phyloP scores from a whole-genome alignment of 2,113 vertebrate species.

The Elanoides forficatus region DNA sequence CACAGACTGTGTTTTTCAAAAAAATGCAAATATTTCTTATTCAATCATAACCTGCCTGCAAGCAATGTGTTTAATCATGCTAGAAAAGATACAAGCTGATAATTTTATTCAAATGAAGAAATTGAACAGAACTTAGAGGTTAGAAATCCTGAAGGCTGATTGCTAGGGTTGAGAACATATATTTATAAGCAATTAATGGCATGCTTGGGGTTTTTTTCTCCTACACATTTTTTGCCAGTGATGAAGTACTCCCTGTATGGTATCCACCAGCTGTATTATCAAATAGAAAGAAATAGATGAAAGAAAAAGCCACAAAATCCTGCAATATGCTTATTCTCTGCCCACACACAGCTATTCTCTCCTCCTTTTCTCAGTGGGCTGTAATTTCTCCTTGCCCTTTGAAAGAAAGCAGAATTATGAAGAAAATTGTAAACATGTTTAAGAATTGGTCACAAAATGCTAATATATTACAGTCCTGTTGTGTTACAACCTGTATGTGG shows the following conservation, averaged over 20 bases:
- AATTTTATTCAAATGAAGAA: conserved; percentile 40
- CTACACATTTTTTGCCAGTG: conserved; percentile 5
- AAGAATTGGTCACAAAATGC: conserved; percentile 6
- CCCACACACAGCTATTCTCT: conserved; percentile 35
- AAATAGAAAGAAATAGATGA: conserved; percentile 19
- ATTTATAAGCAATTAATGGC: conserved; percentile 68
- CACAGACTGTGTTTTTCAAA: background rate
- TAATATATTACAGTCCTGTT: background rate
- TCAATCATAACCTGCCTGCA: background rate
- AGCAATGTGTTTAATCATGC: background rate
- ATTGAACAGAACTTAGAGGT: conserved; percentile 15
- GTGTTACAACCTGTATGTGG: background rate
- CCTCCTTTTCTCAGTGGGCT: background rate
- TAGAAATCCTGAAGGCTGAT: conserved; percentile 37
- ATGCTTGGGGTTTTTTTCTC: background rate
- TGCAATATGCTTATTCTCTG: conserved; percentile 15
- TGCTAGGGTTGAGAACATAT: conserved; percentile 12
- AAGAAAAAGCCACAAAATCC: conserved; percentile 26
- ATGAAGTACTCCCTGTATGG: conserved; percentile 35
- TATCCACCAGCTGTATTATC: conserved; percentile 26
- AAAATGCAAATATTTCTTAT: background rate
- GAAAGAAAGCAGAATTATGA: conserved; percentile 37
- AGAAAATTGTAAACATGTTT: conserved; percentile 46
- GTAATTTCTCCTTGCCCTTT: conserved; percentile 22
- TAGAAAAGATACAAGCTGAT: conserved; percentile 22